phyloP scores from a whole-genome alignment of 2,888 invertebrate species.

The Athalia cordata region DNA sequence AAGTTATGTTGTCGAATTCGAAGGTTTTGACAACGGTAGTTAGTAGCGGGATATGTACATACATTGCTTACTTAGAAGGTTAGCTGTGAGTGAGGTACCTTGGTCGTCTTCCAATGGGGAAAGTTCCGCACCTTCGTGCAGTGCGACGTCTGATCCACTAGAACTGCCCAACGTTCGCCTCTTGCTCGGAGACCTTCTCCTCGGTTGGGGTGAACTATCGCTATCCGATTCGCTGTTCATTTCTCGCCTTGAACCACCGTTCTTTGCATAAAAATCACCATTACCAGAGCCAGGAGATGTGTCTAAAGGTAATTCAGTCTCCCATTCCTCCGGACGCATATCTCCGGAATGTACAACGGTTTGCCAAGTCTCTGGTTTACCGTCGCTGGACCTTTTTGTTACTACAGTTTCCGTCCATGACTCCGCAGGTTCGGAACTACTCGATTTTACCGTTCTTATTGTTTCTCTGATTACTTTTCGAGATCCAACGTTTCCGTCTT shows the following conservation, averaged over 20 bases:
- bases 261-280: constrained; percentile 65
- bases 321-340: constrained; percentile 65
- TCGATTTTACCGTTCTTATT: constrained; percentile 49
- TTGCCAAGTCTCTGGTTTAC: constrained; percentile 61
- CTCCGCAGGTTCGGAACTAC: constrained; percentile 37
- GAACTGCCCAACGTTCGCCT: constrained; percentile 78
- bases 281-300: constrained; percentile 69
- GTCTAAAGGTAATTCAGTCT: constrained; percentile 66
- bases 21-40: constrained; percentile 29
- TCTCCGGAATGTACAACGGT: constrained; percentile 51
- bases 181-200: constrained; percentile 66
- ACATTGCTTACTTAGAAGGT: constrained; percentile 72
- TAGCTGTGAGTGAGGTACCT: constrained; percentile 76
- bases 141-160: constrained; percentile 79
- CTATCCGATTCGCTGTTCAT: constrained; percentile 70
- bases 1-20: constrained; percentile 27
- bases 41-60: constrained; percentile 67
- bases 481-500: constrained; percentile 47
- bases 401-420: constrained; percentile 52
- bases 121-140: constrained; percentile 80
- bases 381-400: constrained; percentile 54
- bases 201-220: constrained; percentile 67
- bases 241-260: constrained; percentile 65
- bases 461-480: constrained; percentile 52
- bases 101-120: constrained; percentile 78